Evolutionary conservation across 2,888 invertebrate species (phyloP), one percentile per base, ranked within the genome.

Genomic region (Mimas tiliae): DNA sequence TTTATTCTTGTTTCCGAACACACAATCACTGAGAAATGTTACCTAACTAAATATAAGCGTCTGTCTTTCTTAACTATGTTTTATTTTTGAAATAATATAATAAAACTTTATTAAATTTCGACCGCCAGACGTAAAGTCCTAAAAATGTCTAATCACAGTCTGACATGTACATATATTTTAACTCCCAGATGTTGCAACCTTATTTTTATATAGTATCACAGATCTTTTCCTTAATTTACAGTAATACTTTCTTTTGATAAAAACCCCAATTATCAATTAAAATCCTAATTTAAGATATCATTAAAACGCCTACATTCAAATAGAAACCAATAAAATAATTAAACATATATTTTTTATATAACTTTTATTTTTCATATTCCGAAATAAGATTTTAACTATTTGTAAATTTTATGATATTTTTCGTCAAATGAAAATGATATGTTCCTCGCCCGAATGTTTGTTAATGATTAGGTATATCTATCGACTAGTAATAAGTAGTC

Each of bases 131-230:
- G 70, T 75, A 74, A 74, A 74, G 72, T 71, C 65, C 72, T 76
- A 80, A 82, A 77, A 75, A 73, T 76, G 79, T 27, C 74, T 82
- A 87, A 88, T 86, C 85, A 87, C 85, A 86, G 82, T 83, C 85
- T 89, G 92, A 93, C 92, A 91, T 93, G 90, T 84, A 38, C 38
- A 7, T 9, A 78, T 68, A 74, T 81, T 79, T 82, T 77, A 76
- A 84, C 88, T 86, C 88, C 90, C 90, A 88, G 91, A 87, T 89
- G 87, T 89, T 87, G 82, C 83, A 80, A 77, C 79, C 88, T 90
- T 89, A 91, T 85, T 83, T 84, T 82, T 85, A 85, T 84, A 84
- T 85, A 58, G 86, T 92, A 92, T 92, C 92, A 93, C 92, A 92
- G 92, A 87, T 89, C 86, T 87, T 89, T 89, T 85, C 83, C 87